phyloP scores from a whole-genome alignment of 2,888 invertebrate genomes.

The Caenorhabditis imperialis region DNA sequence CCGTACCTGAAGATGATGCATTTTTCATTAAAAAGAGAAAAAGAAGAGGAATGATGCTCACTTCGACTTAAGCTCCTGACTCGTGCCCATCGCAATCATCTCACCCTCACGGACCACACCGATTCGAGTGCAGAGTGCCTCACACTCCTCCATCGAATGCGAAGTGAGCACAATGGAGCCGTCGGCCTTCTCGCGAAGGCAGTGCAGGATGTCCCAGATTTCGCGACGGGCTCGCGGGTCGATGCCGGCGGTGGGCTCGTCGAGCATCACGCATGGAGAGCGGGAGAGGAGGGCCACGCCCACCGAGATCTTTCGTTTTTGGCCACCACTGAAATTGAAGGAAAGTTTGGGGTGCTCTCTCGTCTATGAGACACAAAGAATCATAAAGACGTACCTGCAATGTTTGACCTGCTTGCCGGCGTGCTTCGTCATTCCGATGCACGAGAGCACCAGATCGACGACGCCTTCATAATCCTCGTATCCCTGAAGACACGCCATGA shows the following conservation, averaged over 20 bases:
- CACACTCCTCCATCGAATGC: constrained; percentile 78
- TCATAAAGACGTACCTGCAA: constrained; percentile 24
- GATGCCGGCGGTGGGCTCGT: constrained; percentile 79
- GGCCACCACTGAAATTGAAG: constrained; percentile 83
- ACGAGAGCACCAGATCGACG: constrained; percentile 80
- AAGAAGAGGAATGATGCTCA: background rate
- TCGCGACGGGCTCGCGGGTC: constrained; percentile 80
- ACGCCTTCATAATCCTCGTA: constrained; percentile 17
- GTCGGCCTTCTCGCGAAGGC: constrained; percentile 33
- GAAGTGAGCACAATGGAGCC: constrained; percentile 80
- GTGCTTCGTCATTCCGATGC: constrained; percentile 79
- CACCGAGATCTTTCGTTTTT: constrained; percentile 87
- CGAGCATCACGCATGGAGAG: constrained; percentile 84
- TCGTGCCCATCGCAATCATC: constrained; percentile 39
- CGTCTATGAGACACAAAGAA: background rate
- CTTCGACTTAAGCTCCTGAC: constrained; percentile 37
- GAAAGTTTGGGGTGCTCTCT: background rate
- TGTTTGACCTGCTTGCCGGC: constrained; percentile 21
- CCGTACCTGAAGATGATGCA: constrained; percentile 16
- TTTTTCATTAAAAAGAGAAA: background rate
- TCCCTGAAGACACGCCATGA: constrained; percentile 35
- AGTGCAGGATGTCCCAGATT: constrained; percentile 17
- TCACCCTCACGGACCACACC: constrained; percentile 75
- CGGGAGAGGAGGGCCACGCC: constrained; percentile 86
- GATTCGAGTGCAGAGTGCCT: constrained; percentile 69